Percentiles rank a stretch among this genome's conserved stretches.
phyloP scores from a whole-genome alignment of 2,888 invertebrate species.

The Sarcophaga caerulescens region DNA sequence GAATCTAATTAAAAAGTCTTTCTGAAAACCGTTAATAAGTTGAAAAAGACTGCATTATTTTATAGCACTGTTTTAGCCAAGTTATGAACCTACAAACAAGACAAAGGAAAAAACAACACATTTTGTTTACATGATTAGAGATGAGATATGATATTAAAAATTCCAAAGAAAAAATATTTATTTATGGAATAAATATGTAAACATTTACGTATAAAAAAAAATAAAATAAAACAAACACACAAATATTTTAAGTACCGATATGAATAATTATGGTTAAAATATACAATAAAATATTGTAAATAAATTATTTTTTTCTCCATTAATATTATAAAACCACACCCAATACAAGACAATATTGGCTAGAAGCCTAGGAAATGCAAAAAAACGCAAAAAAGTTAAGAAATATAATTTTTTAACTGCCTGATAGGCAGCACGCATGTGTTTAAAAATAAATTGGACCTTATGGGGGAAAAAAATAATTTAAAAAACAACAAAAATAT shows the following conservation, averaged over 20 bases:
- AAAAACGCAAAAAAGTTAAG: slow-evolving; percentile 6
- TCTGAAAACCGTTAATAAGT: too few relatives aligned
- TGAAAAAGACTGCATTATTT: too few relatives aligned
- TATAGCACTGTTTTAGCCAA: too few relatives aligned
- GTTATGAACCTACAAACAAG: too few relatives aligned
- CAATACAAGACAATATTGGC: slow-evolving; percentile 5
- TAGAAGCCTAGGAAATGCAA: slow-evolving; percentile 53
- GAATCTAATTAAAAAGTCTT: too few relatives aligned
- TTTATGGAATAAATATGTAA: slow-evolving; percentile 35
- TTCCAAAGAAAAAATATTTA: too few relatives aligned
- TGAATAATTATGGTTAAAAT: slow-evolving; percentile 46
- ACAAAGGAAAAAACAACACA: too few relatives aligned
- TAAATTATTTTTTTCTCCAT: slow-evolving; percentile 2
- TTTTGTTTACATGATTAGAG: too few relatives aligned
- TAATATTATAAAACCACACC: slow-evolving; percentile 50
- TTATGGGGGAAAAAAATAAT: neutral
- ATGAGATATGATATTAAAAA: too few relatives aligned
- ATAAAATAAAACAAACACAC: slow-evolving; percentile 9
- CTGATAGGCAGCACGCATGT: neutral
- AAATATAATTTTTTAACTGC: neutral
- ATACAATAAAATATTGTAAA: neutral
- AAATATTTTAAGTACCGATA: slow-evolving; percentile 43
- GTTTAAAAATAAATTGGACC: slow-evolving; percentile 16
- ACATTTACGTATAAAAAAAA: slow-evolving; percentile 4
- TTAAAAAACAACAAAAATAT: neutral